Evolutionary conservation across 2,797 vertebrate genomes (phyloP), one percentile per base, ranked within the genome.

Genomic region (Macropodus opercularis): DNA sequence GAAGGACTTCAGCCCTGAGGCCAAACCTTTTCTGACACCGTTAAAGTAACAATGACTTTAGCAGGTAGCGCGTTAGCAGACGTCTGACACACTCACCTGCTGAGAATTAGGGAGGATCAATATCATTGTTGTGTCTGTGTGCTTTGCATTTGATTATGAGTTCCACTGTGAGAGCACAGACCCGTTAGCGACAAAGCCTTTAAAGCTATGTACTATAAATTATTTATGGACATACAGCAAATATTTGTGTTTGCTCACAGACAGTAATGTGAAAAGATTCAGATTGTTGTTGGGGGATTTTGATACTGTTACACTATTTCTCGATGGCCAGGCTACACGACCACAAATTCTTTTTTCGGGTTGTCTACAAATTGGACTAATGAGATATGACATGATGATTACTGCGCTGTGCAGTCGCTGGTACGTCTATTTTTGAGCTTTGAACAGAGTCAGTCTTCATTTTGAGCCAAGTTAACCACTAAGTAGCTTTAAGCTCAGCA

Each of bases 1-100:
- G 44, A 77, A 27, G 77, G 77, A 83, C 66, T 72, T 69, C 52
- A 63, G 40, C 58, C 61, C 26, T 12, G 41, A 77, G 0, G 48
- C 32, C 52, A 42, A 77, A 47, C 52, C 32, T 46, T 62, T 34
- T 26, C 1, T 54, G 8, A 49, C 32, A 35, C 8, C 18, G 18
- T 41, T 40, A 24, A 35, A 22, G 19, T 34, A 11, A 19, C 14
- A 12, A 12, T 21, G 6, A 34, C 32, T 11, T 32, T 10, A 31
- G 17, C 21, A 7, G 22, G 24, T 27, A 17, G 24, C 12, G 24
- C 18, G 5, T 6, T 32, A 18, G 15, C 15, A 22, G 34, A 22
- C 31, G 2, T 5, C 6, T 18, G 13, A 8, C 14, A 19, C 11
- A 6, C 11, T 31, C 26, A 29, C 17, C 3, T 19, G 27, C 12